Percentiles rank a stretch among this genome's conserved stretches.
These are phyloP conservation scores for Aleiodes alternator DNA, from an alignment of 2,888 invertebrate species.

Conservation along the genomic window DNA sequence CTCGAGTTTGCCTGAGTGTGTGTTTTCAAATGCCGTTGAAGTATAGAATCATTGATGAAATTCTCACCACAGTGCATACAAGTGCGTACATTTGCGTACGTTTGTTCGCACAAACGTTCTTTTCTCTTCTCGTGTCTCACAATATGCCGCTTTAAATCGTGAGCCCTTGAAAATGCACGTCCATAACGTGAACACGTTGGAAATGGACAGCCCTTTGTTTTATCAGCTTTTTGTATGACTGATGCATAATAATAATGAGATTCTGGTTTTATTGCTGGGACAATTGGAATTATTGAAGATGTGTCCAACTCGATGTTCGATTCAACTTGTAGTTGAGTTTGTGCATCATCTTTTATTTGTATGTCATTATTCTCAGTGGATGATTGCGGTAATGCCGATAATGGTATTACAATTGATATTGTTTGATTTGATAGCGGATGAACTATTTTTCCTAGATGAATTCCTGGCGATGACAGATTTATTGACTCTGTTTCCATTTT, in stretches of 20 bases:
- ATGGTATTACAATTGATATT: conserved; percentile 70
- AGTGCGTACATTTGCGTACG: conserved; percentile 52
- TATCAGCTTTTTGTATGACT: conserved; percentile 58
- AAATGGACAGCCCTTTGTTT: conserved; percentile 72
- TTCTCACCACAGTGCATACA: conserved; percentile 64
- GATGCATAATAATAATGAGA: neutral
- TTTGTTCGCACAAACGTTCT: conserved; percentile 59
- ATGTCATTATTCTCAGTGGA: neutral
- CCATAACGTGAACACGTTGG: conserved; percentile 70
- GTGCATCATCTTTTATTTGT: neutral
- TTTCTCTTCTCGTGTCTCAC: conserved; percentile 70
- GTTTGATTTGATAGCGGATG: conserved; percentile 64
- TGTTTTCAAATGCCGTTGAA: conserved; percentile 59
- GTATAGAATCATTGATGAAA: conserved; percentile 60
- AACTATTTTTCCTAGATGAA: conserved; percentile 69
- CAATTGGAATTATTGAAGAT: neutral
- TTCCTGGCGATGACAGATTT: conserved; percentile 65
- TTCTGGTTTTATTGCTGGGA: neutral
- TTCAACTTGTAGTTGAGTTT: neutral
- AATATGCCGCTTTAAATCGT: conserved; percentile 72
- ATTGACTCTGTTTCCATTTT: conserved; percentile 60
- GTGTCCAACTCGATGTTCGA: neutral
- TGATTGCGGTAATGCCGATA: conserved; percentile 57
- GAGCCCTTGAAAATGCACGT: conserved; percentile 71
- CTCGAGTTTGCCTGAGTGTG: conserved; percentile 50